Evolutionary conservation across 2,113 vertebrate species (phyloP).

Genomic region (Aspidoscelis tigris): DNA sequence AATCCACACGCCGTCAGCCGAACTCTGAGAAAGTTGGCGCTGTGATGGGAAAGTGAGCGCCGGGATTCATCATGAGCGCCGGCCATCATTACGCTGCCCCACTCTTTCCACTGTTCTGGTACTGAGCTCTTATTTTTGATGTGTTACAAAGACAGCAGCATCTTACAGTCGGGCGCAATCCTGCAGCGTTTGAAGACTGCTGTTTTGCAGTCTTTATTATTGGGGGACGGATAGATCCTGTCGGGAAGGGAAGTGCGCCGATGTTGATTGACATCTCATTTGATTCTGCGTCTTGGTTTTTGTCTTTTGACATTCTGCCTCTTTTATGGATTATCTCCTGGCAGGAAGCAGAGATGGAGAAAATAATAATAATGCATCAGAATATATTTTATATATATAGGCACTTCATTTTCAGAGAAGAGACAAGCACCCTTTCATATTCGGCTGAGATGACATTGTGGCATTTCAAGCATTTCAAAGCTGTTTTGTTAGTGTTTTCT

Average conservation of each 20-base stretch:
- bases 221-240: not conserved
- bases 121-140: not conserved
- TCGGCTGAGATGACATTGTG: constrained; percentile 3
- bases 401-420: not conserved
- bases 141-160: not conserved
- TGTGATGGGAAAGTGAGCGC: not conserved
- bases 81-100: not conserved
- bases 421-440: not conserved
- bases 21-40: too few relatives aligned
- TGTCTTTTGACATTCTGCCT: not conserved
- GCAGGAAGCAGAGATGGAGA: not conserved
- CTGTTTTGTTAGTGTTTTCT: constrained; percentile 19
- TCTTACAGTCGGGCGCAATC: not conserved
- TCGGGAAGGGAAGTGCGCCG: not conserved
- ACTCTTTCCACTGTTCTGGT: not conserved
- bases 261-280: not conserved
- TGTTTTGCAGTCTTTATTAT: not conserved
- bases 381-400: not conserved
- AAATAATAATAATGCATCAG: not conserved
- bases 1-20: too few relatives aligned
- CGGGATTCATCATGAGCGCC: not conserved
- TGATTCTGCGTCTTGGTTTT: not conserved
- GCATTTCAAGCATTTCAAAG: constrained; percentile 4
- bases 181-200: not conserved
- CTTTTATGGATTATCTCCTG: not conserved